A percentile compares a stretch with the other conserved stretches of the same genome.
Conservation (phyloP, 2,797 vertebrate species). For the Distichodus sexfasciatus region DNA sequence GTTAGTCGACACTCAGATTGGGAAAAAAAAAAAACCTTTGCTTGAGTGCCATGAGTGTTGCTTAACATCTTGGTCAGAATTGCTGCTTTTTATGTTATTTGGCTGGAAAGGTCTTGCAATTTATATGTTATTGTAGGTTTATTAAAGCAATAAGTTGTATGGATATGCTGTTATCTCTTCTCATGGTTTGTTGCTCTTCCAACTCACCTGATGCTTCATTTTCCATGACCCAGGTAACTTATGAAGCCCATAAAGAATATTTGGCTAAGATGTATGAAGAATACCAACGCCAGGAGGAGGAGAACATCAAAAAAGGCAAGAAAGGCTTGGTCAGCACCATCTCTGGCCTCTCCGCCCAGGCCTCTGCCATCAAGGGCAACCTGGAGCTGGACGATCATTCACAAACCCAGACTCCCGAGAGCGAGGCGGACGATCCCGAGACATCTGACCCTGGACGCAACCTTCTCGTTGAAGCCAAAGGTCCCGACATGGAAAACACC, state of each 20-base stretch:
- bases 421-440: slow-evolving; percentile 92
- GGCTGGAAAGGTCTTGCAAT: no score
- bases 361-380: slow-evolving; percentile 87
- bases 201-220: no score
- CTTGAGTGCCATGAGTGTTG: not conserved
- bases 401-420: slow-evolving; percentile 95
- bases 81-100: no score
- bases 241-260: slow-evolving; percentile 86
- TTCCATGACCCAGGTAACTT: slow-evolving; percentile 64
- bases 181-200: no score
- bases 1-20: slow-evolving; percentile 68
- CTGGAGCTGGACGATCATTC: slow-evolving; percentile 91
- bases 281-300: slow-evolving; percentile 97
- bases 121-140: not conserved
- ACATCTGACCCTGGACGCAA: slow-evolving; percentile 77
- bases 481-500: slow-evolving; percentile 15
- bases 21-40: not conserved
- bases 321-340: slow-evolving; percentile 98
- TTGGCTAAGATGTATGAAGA: slow-evolving; percentile 99
- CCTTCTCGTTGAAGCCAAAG: slow-evolving; percentile 82
- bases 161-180: no score
- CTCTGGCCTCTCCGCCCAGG: slow-evolving; percentile 91
- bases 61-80: not conserved
- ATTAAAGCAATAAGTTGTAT: no score
- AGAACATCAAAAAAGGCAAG: slow-evolving; percentile 98